Percentiles rank a stretch among this genome's conserved stretches.
phyloP scores from a whole-genome alignment of 1,140 invertebrate genomes.

The Himalopsyche phryganea region DNA sequence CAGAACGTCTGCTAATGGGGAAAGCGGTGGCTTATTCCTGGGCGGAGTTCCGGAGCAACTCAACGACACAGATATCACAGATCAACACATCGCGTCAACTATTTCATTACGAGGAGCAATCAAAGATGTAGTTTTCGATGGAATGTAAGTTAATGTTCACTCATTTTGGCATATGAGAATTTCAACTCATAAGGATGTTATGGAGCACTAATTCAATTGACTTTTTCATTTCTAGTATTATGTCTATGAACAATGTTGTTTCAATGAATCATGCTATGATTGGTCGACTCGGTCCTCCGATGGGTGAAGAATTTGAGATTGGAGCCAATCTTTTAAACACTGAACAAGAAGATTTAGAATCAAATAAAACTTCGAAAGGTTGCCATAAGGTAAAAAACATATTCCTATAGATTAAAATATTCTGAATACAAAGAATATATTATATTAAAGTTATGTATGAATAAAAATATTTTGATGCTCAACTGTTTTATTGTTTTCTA shows the following conservation, averaged over 20 bases:
- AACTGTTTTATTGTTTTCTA: conserved; percentile 5
- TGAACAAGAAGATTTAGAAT: conserved; percentile 43
- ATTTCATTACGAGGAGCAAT: conserved; percentile 63
- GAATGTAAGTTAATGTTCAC: conserved; percentile 57
- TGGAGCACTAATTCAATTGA: background rate
- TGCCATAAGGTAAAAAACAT: conserved; percentile 44
- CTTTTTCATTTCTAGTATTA: conserved; percentile 37
- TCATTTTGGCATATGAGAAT: too few species aligned
- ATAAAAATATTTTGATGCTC: too few species aligned
- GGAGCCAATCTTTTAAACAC: conserved; percentile 45
- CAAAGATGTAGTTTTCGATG: conserved; percentile 76
- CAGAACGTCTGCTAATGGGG: conserved; percentile 47
- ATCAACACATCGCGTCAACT: conserved; percentile 51
- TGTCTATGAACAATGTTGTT: conserved; percentile 63
- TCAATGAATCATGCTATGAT: conserved; percentile 69
- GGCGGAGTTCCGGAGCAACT: conserved; percentile 61
- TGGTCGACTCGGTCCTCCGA: conserved; percentile 60
- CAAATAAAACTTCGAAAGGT: conserved; percentile 44
- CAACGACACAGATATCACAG: conserved; percentile 53
- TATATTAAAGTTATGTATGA: too few species aligned
- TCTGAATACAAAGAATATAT: too few species aligned
- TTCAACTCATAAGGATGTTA: background rate
- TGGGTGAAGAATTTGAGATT: conserved; percentile 53
- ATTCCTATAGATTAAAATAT: too few species aligned
- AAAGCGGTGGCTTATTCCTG: conserved; percentile 58